Conservation (phyloP, 2,888 invertebrate genomes). For the Taenaris catops region DNA sequence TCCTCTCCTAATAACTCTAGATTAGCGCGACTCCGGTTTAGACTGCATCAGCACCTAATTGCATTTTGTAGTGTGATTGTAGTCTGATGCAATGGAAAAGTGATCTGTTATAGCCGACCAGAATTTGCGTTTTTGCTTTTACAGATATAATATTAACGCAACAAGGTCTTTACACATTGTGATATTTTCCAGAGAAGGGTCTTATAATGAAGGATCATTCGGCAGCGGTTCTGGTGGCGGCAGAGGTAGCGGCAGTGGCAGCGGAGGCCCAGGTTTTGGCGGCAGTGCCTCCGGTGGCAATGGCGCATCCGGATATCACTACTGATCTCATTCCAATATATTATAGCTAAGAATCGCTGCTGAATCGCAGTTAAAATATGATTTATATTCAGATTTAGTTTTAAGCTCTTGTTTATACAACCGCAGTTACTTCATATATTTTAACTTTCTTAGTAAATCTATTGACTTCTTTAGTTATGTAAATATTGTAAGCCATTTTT, state of each 20-base stretch:
- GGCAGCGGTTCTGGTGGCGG: slow-evolving; percentile 25
- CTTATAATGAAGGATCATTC: slow-evolving; percentile 50
- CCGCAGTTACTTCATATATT: slow-evolving; percentile 9
- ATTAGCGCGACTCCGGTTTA: too few species aligned
- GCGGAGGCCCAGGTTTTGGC: slow-evolving; percentile 29
- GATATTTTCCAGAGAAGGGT: slow-evolving; percentile 51
- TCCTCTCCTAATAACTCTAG: too few species aligned
- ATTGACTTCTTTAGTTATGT: not conserved
- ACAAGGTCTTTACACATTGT: too few species aligned
- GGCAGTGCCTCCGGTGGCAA: slow-evolving; percentile 20
- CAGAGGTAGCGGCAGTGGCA: slow-evolving; percentile 28
- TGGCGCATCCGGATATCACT: slow-evolving; percentile 54
- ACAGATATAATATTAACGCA: too few species aligned
- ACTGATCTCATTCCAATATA: slow-evolving; percentile 48
- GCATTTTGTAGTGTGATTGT: too few species aligned
- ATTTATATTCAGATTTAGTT: slow-evolving; percentile 9
- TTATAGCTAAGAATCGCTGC: slow-evolving; percentile 29
- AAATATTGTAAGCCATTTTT: too few species aligned
- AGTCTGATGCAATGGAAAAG: too few species aligned
- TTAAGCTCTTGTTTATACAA: slow-evolving; percentile 9
- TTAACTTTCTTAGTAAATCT: not conserved
- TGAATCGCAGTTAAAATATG: slow-evolving; percentile 28
- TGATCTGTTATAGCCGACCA: too few species aligned
- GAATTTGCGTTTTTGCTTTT: too few species aligned
- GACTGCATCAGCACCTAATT: too few species aligned